Base-by-base conservation (phyloP, 2,113 vertebrate species). In the Xenotilapia caudafasciata region DNA sequence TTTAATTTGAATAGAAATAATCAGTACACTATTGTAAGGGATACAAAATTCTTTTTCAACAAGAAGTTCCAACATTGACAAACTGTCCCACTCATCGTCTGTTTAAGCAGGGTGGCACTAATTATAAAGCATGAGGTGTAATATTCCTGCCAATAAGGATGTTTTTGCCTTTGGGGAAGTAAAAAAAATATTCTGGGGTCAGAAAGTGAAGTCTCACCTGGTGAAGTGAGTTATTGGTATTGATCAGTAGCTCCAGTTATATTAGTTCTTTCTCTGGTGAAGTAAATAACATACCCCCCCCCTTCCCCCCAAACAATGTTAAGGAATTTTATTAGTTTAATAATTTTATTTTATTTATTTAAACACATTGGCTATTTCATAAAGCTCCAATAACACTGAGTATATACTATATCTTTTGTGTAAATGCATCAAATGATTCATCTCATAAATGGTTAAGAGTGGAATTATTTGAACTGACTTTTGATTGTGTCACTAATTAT, bases 141-240 rank as follows among this genome's bases (percentile, higher is more conserved):
- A 90, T 87, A 79, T 84, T 85, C 49, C 42, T 51, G 65, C 4
- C 42, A 84, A 21, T 49, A 31, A 77, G 15, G 10, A 31, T 12
- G 23, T 60, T 89, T 73, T 47, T 73, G 19, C 56, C 11, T 58
- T 8, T 56, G 6, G 3, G 23, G 19, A 19, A 79, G 65, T 51
- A 58, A 75, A 49, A 62, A 11, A 49, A 17, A 13, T 2, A 47
- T 19, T 28, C 42, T 28, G 26, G 35, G 79, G 45, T 80, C 80
- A 86, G 56, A 84, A 75, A 83, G 55, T 88, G 40, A 87, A 82
- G 58, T 87, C 26, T 10, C 65, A 90, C 80, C 58, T 56, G 58
- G 47, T 79, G 53, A 82, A 89, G 79, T 53, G 77, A 81, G 75
- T 87, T 85, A 90, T 90, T 91, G 62, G 49, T 90, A 91, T 91